Conservation (phyloP, 53 echinoderm and acorn worm species). For the Echinarachnius parma region DNA sequence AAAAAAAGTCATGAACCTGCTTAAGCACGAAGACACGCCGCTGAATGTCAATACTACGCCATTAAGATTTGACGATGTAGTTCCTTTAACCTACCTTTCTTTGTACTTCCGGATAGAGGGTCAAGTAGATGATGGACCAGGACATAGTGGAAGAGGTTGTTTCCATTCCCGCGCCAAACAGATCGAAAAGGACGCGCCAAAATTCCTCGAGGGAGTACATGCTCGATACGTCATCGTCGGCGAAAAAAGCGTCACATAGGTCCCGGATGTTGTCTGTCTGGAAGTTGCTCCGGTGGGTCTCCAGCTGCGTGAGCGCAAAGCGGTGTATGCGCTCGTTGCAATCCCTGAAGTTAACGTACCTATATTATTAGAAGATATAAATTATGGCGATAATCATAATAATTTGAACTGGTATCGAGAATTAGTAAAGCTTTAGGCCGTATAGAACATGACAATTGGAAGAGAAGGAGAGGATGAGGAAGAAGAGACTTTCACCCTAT, state of each 20-base stretch:
- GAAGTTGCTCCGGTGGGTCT: conserved; percentile 15
- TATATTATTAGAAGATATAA: too few relatives aligned
- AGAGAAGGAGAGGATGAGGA: too few relatives aligned
- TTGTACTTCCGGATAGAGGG: conserved; percentile 15
- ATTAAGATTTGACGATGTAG: too few relatives aligned
- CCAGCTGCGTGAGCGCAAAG: too few relatives aligned
- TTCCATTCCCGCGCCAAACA: conserved; percentile 19
- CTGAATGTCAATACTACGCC: too few relatives aligned
- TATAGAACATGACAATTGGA: too few relatives aligned
- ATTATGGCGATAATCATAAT: too few relatives aligned
- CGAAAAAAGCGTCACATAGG: conserved; percentile 22
- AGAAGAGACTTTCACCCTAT: too few relatives aligned
- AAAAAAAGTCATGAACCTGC: too few relatives aligned
- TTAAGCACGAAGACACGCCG: too few relatives aligned
- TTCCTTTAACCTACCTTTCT: conserved; percentile 12
- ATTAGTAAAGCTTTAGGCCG: too few relatives aligned
- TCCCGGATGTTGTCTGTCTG: conserved; percentile 27
- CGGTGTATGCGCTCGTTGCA: background rate
- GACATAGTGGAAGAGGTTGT: conserved; percentile 11
- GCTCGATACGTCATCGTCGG: conserved; percentile 8
- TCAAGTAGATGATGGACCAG: conserved; percentile 12
- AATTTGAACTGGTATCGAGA: too few relatives aligned
- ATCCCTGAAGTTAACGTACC: background rate
- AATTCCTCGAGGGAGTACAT: conserved; percentile 2
- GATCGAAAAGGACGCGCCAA: conserved; percentile 12